Base-by-base conservation (phyloP, 2,113 vertebrate genomes). In the Pseudopipra pipra region DNA sequence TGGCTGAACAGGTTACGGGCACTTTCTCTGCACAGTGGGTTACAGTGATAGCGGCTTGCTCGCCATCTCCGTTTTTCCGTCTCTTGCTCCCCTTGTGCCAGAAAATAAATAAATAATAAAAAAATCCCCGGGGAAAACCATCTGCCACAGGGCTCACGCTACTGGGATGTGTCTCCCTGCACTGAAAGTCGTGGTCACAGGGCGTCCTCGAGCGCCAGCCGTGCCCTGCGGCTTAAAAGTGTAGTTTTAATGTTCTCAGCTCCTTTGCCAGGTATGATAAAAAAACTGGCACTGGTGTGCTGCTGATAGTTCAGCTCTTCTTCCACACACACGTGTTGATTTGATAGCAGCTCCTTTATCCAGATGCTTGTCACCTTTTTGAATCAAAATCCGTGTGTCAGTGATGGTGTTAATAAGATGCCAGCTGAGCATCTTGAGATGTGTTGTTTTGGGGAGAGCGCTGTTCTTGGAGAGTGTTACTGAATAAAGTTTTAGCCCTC, bases 211-310 rank as follows among this genome's bases (percentile, higher is more conserved):
- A 47, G 21, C 2, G 12, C 87, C 55, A 74, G 68, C 65, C 8
- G 6, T 94, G 73, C 91, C 86, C 83, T 75, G 77, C n/a, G 25
- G 94, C 91, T 95, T 95, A 87, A 0, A 89, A 89, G 91, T 87
- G 8, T 78, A 47, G 89, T 89, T 95, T 89, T 95, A 91, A 95
- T 81, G 73, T 87, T 92, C 89, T 96, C 84, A 68, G 4, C 70
- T 82, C 22, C 70, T 72, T 68, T 75, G 66, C 62, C 84, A 54
- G 77, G 62, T 81, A 35, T 58, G 73, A 39, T 61, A 12, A 35
- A 79, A 67, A 87, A 80, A 5, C 25, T 51, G 68, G 59, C 47
- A 6, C 43, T 25, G 24, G 13, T 21, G 56, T 62, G 81, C 30
- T 62, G 52, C 44, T 47, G 27, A 1, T 31, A 41, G 47, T 43